Evolutionary conservation across 2,113 vertebrate genomes (phyloP), one percentile per base, ranked within the genome.

Genomic region (Melanostigma gelatinosum): DNA sequence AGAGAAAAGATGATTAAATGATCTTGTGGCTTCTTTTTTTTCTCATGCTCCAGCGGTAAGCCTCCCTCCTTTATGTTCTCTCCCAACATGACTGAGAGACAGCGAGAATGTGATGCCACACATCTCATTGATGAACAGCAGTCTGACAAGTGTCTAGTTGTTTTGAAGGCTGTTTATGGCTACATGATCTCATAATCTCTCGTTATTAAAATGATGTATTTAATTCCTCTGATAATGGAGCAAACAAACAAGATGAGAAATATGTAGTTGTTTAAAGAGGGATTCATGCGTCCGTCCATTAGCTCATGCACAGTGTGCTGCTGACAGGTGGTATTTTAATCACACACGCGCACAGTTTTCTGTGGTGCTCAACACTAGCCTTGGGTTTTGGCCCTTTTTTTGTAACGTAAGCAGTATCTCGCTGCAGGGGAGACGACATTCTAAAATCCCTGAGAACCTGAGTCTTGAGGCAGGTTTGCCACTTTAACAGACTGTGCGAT

Each of bases 361-460:
- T 76, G 20, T 67, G 66, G 44, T 15, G 10, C 74, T 80, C 40
- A 29, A 67, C 68, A 15, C 67, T 32, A 58, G 73, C 80, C 60
- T 81, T 65, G 68, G 11, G 15, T 44, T 78, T 75, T 64, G 40
- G 38, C 34, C 42, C 48, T 57, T 58, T 83, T 58, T 48, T n/a
- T 63, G 34, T 76, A 67, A 73, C 61, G 55, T 34, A 63, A 58
- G 48, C 80, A 44, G 63, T 20, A 70, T 72, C 32, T 87, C 3
- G 54, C 85, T 90, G 75, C 58, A 77, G 81, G 77, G 78, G 38
- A 85, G 76, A 81, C 85, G 77, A 72, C 84, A 79, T 83, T 87
- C 74, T 75, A 4, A 89, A 90, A 75, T 86, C 85, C 79, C 83
- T 0, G 70, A 87, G 71, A 88, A 77, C 75, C 58, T 9, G 65